Conservation (phyloP, 2,113 vertebrate genomes). For the Spea bombifrons region DNA sequence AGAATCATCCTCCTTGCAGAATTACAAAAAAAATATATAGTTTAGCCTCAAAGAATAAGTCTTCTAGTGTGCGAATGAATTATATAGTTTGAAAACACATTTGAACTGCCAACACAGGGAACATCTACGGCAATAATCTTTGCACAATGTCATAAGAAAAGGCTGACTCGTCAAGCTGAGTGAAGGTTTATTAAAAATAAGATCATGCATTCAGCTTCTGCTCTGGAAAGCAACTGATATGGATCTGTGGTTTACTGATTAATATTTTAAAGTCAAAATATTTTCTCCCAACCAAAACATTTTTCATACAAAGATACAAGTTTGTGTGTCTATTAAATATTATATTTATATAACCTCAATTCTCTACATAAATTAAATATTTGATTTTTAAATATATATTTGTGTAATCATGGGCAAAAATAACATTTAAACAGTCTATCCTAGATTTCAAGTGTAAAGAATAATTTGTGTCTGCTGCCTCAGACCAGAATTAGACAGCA, state of each 20-base stretch:
- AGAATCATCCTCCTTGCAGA: neutral
- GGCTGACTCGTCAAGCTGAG: constrained; percentile 9
- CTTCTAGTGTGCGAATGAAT: neutral
- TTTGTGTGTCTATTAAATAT: too few relatives aligned
- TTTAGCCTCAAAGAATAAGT: constrained; percentile 2
- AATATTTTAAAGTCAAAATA: constrained; percentile 32
- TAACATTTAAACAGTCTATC: too few relatives aligned
- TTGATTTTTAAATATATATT: too few relatives aligned
- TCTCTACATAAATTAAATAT: too few relatives aligned
- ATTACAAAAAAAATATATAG: neutral
- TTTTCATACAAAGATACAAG: neutral
- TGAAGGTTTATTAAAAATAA: neutral
- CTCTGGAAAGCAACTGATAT: neutral
- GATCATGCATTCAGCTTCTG: constrained; percentile 1
- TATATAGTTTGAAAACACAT: neutral
- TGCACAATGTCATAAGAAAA: constrained; percentile 7
- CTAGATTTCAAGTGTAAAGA: too few relatives aligned
- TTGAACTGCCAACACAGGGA: neutral
- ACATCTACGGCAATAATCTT: neutral
- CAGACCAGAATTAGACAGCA: too few relatives aligned
- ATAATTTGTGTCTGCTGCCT: too few relatives aligned
- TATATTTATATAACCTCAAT: too few relatives aligned
- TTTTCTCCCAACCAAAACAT: neutral
- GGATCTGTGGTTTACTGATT: neutral
- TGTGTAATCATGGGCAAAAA: too few relatives aligned